Conservation (phyloP, 2,797 vertebrate species). For the Onychomys arenicola region DNA sequence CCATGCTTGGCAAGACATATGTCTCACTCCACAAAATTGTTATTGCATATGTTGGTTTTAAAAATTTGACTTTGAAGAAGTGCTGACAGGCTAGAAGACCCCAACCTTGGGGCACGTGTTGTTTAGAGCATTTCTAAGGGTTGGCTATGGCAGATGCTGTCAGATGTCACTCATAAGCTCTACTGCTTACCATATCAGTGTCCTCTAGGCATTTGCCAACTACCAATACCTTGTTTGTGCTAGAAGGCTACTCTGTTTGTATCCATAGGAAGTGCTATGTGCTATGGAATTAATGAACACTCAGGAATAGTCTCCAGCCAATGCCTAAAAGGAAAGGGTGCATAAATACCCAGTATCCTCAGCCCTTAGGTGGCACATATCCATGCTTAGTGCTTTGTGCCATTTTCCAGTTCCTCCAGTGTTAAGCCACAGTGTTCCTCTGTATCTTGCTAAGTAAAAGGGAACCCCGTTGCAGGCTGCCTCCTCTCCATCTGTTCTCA, state of each 20-base stretch:
- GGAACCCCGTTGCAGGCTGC: not conserved
- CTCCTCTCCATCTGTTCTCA: not conserved
- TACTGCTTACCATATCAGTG: not conserved
- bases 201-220: not conserved
- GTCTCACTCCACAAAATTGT: not conserved
- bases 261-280: not conserved
- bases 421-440: not conserved
- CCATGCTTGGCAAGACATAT: not conserved
- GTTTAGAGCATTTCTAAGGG: not conserved
- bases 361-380: not conserved
- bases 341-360: not conserved
- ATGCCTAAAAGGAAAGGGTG: not conserved
- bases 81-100: not conserved
- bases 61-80: not conserved
- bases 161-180: not conserved
- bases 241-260: not conserved
- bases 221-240: not conserved
- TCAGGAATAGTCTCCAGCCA: not conserved
- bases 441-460: not conserved
- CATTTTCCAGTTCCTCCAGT: not conserved
- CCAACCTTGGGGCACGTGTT: not conserved
- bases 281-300: conserved; percentile 7
- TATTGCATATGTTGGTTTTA: not conserved
- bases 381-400: not conserved
- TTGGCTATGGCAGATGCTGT: not conserved